Conservation (phyloP, 2,113 vertebrate genomes). For the Chascanopsetta lugubris region DNA sequence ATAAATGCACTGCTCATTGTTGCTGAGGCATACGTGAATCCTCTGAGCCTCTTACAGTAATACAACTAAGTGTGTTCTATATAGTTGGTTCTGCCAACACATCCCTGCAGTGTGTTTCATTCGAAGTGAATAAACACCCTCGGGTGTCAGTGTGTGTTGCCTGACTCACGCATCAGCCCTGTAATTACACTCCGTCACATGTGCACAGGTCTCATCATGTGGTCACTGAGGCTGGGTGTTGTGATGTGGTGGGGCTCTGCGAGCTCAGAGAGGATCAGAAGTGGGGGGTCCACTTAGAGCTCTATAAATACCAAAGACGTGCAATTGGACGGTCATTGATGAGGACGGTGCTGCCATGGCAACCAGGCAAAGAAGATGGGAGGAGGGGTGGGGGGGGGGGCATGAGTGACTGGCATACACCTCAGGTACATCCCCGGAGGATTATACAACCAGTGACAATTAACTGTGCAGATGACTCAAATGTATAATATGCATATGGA, state of each 20-base stretch:
- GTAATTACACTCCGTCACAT: slow-evolving; percentile 39
- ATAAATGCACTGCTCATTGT: too few species aligned
- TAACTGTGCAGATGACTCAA: neutral
- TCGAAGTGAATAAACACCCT: neutral
- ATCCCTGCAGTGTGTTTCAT: neutral
- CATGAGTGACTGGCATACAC: slow-evolving; percentile 28
- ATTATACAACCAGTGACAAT: slow-evolving; percentile 20
- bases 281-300: slow-evolving; percentile 51
- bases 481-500: neutral
- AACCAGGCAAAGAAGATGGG: slow-evolving; percentile 70
- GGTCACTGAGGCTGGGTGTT: slow-evolving; percentile 7
- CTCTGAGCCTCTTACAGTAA: too few species aligned
- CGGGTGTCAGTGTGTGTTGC: neutral
- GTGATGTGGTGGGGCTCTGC: slow-evolving; percentile 15
- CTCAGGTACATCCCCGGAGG: slow-evolving; percentile 31
- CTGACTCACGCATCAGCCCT: slow-evolving; percentile 13
- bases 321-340: slow-evolving; percentile 79
- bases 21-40: too few species aligned
- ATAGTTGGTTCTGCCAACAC: too few species aligned
- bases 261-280: slow-evolving; percentile 47
- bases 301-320: slow-evolving; percentile 76
- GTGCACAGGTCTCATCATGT: slow-evolving; percentile 49
- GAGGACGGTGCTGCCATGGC: slow-evolving; percentile 81
- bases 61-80: too few species aligned
- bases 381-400: slow-evolving; percentile 42